Base-by-base conservation (phyloP, 1,140 invertebrate genomes). In the Choristoneura fumiferana region DNA sequence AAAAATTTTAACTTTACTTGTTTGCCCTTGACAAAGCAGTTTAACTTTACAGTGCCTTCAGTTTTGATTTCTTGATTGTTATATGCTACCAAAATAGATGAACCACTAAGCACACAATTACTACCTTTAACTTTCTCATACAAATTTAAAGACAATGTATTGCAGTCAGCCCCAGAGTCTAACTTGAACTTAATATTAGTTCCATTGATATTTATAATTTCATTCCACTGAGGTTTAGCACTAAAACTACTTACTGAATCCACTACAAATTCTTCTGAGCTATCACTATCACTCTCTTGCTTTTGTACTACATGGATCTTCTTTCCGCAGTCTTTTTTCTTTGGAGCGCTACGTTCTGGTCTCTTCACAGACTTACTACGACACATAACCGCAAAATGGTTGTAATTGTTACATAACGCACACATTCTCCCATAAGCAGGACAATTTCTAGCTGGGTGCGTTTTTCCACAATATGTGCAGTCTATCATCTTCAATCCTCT, bases 371-470 rank as follows among this genome's bases (percentile, higher is more conserved):
- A 40, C 10, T n/a, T n/a, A n/a, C n/a, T n/a, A n/a, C 39, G 8
- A 43, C 39, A 43, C 39, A 43, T 43, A 17, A 15, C 13, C 17
- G 39, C 39, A 43, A 9, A 43, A 17, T 43, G 39, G 15, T 43
- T 43, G 10, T 43, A 43, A 9, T 5, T 43, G 15, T 43, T 43
- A 9, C 39, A 43, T 9, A 18, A 13, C 0, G 39, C 0, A 17
- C 39, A 18, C 14, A 13, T 17, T 43, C 39, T 15, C 9, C 39
- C 39, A 43, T 17, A 43, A 1, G 13, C 39, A 15, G 39, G 39
- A 43, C 39, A 43, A 9, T 8, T 43, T 33, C 29, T 45, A 38
- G 37, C n/a, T 14, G n/a, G 1, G 13, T 39, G 37, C 6, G n/a
- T 39, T 14, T 39, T 39, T 8, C 37, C 37, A 14, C 37, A 39